Evolutionary conservation across 2,113 vertebrate species (phyloP).

Genomic region (Fulica atra): DNA sequence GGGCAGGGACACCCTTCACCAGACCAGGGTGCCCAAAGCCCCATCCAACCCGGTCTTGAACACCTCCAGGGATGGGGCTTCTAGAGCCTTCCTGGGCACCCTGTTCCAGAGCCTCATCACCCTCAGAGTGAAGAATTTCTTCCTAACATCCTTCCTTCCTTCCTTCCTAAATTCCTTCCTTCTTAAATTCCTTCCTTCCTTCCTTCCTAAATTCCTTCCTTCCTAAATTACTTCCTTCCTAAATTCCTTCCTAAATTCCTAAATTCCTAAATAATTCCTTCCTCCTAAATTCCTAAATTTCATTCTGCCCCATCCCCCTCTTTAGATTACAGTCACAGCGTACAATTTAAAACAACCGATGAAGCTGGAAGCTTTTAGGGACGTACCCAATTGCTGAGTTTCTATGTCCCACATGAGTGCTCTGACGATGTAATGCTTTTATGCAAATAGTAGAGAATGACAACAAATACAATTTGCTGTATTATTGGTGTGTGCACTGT

Average conservation of each 20-base stretch:
- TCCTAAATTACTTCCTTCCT: background rate
- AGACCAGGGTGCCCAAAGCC: too few species aligned
- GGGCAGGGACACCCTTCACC: too few species aligned
- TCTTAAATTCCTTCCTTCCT: background rate
- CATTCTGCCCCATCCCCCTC: background rate
- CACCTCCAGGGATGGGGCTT: too few species aligned
- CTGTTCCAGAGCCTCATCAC: too few species aligned
- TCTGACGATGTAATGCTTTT: background rate
- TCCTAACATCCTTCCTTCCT: too few species aligned
- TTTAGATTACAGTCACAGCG: background rate
- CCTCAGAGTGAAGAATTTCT: too few species aligned
- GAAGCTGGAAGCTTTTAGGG: background rate
- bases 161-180: too few species aligned
- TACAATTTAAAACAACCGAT: background rate
- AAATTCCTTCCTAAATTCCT: too few species aligned
- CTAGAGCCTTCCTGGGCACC: too few species aligned
- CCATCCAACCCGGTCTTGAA: too few species aligned
- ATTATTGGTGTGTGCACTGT: background rate
- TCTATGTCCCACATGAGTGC: background rate
- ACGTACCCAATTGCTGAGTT: background rate
- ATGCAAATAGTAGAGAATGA: background rate
- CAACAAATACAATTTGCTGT: background rate
- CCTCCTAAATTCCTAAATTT: background rate
- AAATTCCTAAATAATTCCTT: background rate
- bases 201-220: too few species aligned